phyloP scores from a whole-genome alignment of 2,113 vertebrate species.

The Vulpes vulpes region DNA sequence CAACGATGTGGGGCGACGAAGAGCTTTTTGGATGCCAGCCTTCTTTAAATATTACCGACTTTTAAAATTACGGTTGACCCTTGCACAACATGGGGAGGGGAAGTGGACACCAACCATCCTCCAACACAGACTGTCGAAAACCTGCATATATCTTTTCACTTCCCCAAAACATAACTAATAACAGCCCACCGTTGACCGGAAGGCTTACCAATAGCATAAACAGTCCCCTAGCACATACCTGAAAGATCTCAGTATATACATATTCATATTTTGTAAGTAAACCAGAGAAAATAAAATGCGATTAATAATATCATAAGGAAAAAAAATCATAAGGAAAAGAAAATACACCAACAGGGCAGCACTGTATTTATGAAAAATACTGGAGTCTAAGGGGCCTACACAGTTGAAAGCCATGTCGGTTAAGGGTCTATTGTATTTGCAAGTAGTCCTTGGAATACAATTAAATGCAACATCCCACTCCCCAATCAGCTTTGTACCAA shows the following conservation, averaged over 20 bases:
- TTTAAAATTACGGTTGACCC: neutral
- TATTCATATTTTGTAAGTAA: neutral
- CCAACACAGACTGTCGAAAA: neutral
- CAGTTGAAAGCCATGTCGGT: neutral
- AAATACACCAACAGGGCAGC: neutral
- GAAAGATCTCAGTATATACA: no score
- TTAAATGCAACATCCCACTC: neutral
- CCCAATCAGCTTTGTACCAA: neutral
- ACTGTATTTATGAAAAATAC: neutral
- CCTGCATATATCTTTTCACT: neutral
- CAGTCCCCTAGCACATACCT: neutral
- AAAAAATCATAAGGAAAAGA: neutral
- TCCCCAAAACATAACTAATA: neutral
- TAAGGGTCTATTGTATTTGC: neutral
- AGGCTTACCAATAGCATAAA: neutral
- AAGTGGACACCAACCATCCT: neutral
- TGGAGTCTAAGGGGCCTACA: neutral
- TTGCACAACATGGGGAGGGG: neutral
- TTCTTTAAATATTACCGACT: neutral
- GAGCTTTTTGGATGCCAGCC: neutral
- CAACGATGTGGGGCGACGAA: neutral
- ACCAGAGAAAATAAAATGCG: neutral
- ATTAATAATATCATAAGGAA: neutral
- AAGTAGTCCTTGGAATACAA: neutral
- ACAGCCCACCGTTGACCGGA: neutral